Percentiles rank a stretch among this genome's conserved stretches.
Evolutionary conservation across 2,113 vertebrate species (phyloP).

Genomic region (Gavia stellata): DNA sequence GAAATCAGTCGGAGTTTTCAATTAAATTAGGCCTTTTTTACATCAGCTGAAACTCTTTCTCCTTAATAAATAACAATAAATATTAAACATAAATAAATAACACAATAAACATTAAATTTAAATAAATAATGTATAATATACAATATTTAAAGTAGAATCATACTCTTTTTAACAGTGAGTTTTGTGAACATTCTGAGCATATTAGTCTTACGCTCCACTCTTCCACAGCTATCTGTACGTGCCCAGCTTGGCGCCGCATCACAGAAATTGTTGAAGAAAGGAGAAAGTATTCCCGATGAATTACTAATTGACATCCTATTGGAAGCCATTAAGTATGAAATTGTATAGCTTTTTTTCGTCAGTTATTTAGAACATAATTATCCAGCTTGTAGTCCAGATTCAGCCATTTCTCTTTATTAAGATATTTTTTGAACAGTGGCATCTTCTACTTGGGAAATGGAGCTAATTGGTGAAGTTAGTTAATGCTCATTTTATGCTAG

Average conservation of each 20-base stretch:
- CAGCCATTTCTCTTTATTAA: neutral
- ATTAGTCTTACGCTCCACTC: neutral
- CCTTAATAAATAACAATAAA: neutral
- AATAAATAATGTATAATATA: neutral
- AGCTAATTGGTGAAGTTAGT: neutral
- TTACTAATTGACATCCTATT: conserved; percentile 81
- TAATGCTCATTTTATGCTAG: neutral
- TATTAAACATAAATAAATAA: neutral
- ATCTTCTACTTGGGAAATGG: neutral
- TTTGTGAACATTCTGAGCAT: neutral
- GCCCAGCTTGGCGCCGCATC: conserved; percentile 75
- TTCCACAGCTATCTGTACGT: conserved; percentile 69
- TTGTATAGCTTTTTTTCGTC: neutral
- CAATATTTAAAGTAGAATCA: neutral
- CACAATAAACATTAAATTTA: neutral
- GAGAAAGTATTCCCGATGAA: conserved; percentile 75
- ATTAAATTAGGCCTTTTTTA: neutral
- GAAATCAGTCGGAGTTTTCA: neutral
- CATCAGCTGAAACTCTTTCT: neutral
- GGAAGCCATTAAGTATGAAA: conserved; percentile 83
- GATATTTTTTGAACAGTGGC: neutral
- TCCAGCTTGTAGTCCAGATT: neutral
- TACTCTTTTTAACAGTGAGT: neutral
- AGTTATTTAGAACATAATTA: neutral
- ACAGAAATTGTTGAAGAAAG: conserved; percentile 76